Conservation (phyloP, 2,888 invertebrate species). For the Lymantria dispar region DNA sequence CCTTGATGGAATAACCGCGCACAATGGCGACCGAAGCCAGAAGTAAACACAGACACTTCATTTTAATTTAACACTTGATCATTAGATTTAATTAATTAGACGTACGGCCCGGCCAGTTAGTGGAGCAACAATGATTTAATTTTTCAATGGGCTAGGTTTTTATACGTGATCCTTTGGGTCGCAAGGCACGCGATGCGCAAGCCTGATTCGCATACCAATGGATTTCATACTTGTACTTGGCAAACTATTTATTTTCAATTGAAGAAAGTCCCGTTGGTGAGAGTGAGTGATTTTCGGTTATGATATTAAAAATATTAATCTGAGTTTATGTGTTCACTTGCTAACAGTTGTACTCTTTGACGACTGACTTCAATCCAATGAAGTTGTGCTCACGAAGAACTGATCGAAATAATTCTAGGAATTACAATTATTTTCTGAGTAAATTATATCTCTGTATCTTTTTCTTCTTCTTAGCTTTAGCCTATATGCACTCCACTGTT, state of each 20-base stretch:
- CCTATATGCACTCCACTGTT: no score
- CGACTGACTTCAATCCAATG: no score
- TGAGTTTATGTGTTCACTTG: neutral
- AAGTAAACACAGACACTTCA: conserved; percentile 79
- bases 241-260: conserved; percentile 76
- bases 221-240: conserved; percentile 72
- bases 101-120: conserved; percentile 72
- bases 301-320: conserved; percentile 25
- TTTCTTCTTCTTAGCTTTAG: no score
- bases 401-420: no score
- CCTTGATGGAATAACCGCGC: conserved; percentile 74
- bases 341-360: conserved; percentile 7
- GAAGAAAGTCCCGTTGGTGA: conserved; percentile 77
- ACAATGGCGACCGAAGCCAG: conserved; percentile 77
- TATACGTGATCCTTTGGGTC: conserved; percentile 83
- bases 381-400: no score
- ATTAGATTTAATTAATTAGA: conserved; percentile 75
- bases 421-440: no score
- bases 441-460: no score
- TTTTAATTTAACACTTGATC: conserved; percentile 64
- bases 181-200: conserved; percentile 68
- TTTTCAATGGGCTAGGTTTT: conserved; percentile 86
- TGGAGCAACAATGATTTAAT: conserved; percentile 81
- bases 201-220: conserved; percentile 63
- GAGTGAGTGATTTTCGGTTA: conserved; percentile 56